Evolutionary conservation across 2,888 invertebrate species (phyloP), one percentile per base, ranked within the genome.

Genomic region (Plagodis dolabraria): DNA sequence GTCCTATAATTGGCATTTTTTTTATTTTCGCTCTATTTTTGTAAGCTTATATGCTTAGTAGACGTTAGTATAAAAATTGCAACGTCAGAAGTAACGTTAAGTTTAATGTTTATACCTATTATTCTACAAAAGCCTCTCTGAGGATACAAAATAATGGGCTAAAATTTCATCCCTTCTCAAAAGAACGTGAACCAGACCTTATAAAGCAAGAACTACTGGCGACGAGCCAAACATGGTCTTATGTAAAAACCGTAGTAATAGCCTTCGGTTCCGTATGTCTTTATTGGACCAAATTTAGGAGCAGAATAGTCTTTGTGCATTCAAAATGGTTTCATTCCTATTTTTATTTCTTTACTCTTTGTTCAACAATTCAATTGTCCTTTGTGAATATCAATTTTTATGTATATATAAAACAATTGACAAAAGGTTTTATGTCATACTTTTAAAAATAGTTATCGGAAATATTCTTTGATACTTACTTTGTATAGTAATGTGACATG

Each of bases 201-300:
- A 53, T 45, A 57, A 53, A 57, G 46, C 45, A 46, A 55, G 52
- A 48, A 52, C 65, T 40, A 64, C 64, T 69, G 69, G 69, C 63
- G 45, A 57, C 49, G 53, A 52, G 69, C 69, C 69, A 69, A 65
- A 63, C 61, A 60, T 58, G 51, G 63, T 53, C 64, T 64, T 64
- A 67, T 67, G 67, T 64, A 67, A 69, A 69, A 69, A 69, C 64
- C 67, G 64, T 61, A 50, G 57, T 55, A 67, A 67, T 63, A 63
- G 63, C 60, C 63, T 35, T 9, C 51, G 47, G 63, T 65, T 64
- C 63, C 62, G 60, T 65, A 69, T 63, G 69, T 65, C 67, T 69
- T 65, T 69, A 69, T 65, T 62, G 65, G 57, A 62, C 60, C 67
- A 63, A 40, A 67, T 69, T 69, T 60, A 43, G 52, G 57, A 59